These are phyloP conservation scores for Zaprionus capensis DNA, from an alignment of 1,140 invertebrate genomes.

Conservation along the genomic window DNA sequence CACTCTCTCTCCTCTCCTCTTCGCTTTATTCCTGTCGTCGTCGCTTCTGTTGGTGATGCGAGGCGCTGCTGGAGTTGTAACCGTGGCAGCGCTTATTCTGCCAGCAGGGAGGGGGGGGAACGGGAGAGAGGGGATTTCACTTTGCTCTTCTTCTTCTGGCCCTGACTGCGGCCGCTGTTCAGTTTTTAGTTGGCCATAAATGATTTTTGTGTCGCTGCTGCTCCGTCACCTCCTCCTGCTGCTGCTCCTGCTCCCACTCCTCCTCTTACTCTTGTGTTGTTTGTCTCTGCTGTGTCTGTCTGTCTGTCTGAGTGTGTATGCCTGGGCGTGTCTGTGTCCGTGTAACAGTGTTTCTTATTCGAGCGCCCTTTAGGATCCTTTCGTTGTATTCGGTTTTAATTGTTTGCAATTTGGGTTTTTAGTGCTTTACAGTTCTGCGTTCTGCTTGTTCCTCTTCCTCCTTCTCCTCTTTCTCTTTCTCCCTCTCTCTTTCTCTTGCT, in stretches of 20 bases:
- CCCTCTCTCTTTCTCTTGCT: slow-evolving; percentile 21
- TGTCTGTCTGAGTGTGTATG: neutral
- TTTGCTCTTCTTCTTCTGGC: slow-evolving; percentile 9
- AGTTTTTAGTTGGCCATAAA: slow-evolving; percentile 75
- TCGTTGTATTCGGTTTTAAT: slow-evolving; percentile 64
- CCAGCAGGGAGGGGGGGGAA: neutral
- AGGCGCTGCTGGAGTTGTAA: slow-evolving; percentile 28
- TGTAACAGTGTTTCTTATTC: slow-evolving; percentile 27
- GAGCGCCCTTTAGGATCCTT: slow-evolving; percentile 49
- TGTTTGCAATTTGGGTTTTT: slow-evolving; percentile 76
- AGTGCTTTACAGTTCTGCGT: slow-evolving; percentile 58
- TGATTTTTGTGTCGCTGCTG: slow-evolving; percentile 28
- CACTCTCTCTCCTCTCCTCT: neutral
- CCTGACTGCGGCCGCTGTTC: slow-evolving; percentile 51
- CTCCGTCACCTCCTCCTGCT: neutral
- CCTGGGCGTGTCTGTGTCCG: slow-evolving; percentile 15
- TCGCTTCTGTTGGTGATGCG: slow-evolving; percentile 19
- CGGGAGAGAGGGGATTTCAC: neutral
- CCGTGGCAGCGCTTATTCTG: slow-evolving; percentile 8
- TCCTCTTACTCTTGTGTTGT: slow-evolving; percentile 7
- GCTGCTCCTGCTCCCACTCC: neutral
- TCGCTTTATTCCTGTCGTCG: slow-evolving; percentile 11
- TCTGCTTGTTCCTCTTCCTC: slow-evolving; percentile 27
- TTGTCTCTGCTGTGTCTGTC: slow-evolving; percentile 5
- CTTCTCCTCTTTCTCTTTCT: neutral